These are phyloP conservation scores for Clarias platycephalus DNA, from an alignment of 2,797 vertebrate genomes.

Conservation along the genomic window DNA sequence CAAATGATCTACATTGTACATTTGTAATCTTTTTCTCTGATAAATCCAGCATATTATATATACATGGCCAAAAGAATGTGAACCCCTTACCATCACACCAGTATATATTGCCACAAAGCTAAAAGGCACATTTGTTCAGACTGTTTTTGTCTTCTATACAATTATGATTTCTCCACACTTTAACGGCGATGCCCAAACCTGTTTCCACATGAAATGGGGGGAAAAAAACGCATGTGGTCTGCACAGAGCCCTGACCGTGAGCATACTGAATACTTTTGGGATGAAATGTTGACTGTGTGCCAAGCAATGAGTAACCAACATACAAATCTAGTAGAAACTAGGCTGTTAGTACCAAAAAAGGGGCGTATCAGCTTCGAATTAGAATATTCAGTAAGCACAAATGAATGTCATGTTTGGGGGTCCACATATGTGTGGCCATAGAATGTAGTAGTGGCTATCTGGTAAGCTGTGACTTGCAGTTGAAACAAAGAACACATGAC, in stretches of 20 bases:
- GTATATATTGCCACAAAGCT: not conserved
- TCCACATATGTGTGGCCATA: not conserved
- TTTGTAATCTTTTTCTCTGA: too few species aligned
- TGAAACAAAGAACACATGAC: constrained; percentile 2
- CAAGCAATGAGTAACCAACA: not conserved
- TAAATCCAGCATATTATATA: not conserved
- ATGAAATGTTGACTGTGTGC: not conserved
- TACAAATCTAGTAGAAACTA: not conserved
- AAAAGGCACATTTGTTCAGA: not conserved
- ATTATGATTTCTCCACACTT: not conserved
- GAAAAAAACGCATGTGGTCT: too few species aligned
- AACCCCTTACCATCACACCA: not conserved
- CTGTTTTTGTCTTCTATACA: not conserved
- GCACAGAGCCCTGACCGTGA: too few species aligned
- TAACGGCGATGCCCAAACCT: not conserved
- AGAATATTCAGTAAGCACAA: not conserved
- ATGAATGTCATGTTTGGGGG: not conserved
- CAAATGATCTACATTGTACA: not conserved
- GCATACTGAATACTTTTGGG: not conserved
- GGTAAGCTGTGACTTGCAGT: not conserved
- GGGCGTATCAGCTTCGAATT: too few species aligned
- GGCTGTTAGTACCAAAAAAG: not conserved
- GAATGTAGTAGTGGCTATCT: too few species aligned
- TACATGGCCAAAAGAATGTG: not conserved
- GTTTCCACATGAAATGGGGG: too few species aligned